Conservation (phyloP, 2,888 invertebrate species). For the Graphium colonna region DNA sequence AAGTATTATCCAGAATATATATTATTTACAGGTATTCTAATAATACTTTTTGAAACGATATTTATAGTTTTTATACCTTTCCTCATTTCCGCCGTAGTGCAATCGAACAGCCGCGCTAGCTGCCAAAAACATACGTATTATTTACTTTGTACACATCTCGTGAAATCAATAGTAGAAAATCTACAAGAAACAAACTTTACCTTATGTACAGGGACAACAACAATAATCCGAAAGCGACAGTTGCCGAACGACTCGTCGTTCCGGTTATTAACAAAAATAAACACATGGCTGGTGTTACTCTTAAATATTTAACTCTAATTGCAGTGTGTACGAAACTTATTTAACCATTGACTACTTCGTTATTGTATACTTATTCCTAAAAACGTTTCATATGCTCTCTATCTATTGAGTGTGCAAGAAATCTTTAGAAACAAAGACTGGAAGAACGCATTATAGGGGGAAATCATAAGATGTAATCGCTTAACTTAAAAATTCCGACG, state of each 20-base stretch:
- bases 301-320: slow-evolving; percentile 17
- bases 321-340: slow-evolving; percentile 11
- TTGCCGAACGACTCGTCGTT: slow-evolving; percentile 43
- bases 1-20: slow-evolving; percentile 61
- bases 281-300: slow-evolving; percentile 27
- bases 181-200: slow-evolving; percentile 66
- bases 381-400: slow-evolving; percentile 35
- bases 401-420: slow-evolving; percentile 23
- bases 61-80: slow-evolving; percentile 58
- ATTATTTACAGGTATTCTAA: slow-evolving; percentile 74
- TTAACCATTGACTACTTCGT: slow-evolving; percentile 32
- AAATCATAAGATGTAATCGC: slow-evolving; percentile 27
- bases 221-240: slow-evolving; percentile 58
- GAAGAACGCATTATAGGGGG: slow-evolving; percentile 52
- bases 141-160: slow-evolving; percentile 73
- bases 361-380: slow-evolving; percentile 47
- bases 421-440: slow-evolving; percentile 34
- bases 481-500: slow-evolving; percentile 32
- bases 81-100: slow-evolving; percentile 38
- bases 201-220: slow-evolving; percentile 72
- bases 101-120: slow-evolving; percentile 52
- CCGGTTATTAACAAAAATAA: slow-evolving; percentile 52
- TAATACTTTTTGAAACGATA: slow-evolving; percentile 77
- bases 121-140: slow-evolving; percentile 54
- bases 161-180: slow-evolving; percentile 74